These are phyloP conservation scores for Campoplex capitator DNA, from an alignment of 2,888 invertebrate genomes.

Conservation along the genomic window DNA sequence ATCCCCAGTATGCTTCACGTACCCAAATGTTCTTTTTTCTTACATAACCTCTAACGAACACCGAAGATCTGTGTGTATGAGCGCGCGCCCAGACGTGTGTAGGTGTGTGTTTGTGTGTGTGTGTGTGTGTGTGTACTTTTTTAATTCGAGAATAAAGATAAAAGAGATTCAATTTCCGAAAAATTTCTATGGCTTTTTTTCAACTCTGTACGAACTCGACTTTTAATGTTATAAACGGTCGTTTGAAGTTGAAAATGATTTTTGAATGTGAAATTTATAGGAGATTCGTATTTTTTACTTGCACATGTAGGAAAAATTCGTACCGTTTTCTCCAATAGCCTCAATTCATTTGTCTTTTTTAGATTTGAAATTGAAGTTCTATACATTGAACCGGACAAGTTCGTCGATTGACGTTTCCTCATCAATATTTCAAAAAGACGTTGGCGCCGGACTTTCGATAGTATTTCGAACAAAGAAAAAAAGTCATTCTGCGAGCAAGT, in stretches of 20 bases:
- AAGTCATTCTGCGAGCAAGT: background rate
- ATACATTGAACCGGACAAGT: no score
- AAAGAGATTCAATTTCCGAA: background rate
- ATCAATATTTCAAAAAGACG: no score
- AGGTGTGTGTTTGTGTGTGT: no score
- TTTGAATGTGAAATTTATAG: no score
- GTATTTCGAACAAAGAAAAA: background rate
- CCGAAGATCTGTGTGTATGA: background rate
- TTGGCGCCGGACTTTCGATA: background rate
- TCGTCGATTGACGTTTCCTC: no score
- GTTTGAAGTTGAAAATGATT: background rate
- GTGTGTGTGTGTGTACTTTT: background rate
- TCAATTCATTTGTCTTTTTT: background rate
- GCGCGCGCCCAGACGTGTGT: no score
- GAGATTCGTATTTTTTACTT: no score
- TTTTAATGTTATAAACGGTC: background rate
- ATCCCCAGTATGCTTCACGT: background rate
- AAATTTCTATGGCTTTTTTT: background rate
- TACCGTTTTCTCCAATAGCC: no score
- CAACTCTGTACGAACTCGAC: background rate
- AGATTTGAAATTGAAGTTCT: background rate
- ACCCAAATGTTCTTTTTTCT: slow-evolving; percentile 2
- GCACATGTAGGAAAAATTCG: no score
- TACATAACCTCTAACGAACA: background rate
- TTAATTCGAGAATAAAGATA: background rate